Conservation (phyloP, 2,797 vertebrate genomes). For the Enteromius afrohamiltoni region DNA sequence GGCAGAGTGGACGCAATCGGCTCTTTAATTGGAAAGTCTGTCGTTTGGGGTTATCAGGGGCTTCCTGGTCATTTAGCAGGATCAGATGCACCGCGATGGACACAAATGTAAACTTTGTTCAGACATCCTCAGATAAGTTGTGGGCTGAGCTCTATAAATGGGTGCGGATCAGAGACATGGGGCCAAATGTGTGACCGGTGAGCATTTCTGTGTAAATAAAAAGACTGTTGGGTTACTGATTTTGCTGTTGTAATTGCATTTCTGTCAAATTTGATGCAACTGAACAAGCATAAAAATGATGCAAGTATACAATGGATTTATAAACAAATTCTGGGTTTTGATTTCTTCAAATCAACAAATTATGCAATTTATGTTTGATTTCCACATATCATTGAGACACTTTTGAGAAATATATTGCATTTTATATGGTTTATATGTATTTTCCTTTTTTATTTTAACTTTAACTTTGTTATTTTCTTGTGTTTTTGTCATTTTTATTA, state of each 20-base stretch:
- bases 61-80: conserved; percentile 30
- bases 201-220: not conserved
- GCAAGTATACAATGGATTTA: too few species aligned
- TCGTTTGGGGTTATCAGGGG: conserved; percentile 44
- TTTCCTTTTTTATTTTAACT: not conserved
- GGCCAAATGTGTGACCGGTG: not conserved
- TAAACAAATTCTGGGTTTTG: not conserved
- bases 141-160: not conserved
- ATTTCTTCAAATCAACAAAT: not conserved
- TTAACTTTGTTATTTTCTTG: not conserved
- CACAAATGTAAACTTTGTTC: conserved; percentile 6
- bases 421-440: not conserved
- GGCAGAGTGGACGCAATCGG: conserved; percentile 57
- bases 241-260: not conserved
- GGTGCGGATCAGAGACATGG: not conserved
- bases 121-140: not conserved
- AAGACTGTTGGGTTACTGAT: not conserved
- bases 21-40: conserved; percentile 54
- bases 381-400: not conserved
- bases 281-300: not conserved
- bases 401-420: not conserved
- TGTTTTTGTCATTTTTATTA: not conserved
- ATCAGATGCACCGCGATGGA: not conserved
- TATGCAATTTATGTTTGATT: not conserved
- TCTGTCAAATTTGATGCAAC: not conserved